A percentile compares a stretch with the other conserved stretches of the same genome.
These are phyloP conservation scores for Pholis gunnellus DNA, from an alignment of 2,113 vertebrate species.

Conservation along the genomic window DNA sequence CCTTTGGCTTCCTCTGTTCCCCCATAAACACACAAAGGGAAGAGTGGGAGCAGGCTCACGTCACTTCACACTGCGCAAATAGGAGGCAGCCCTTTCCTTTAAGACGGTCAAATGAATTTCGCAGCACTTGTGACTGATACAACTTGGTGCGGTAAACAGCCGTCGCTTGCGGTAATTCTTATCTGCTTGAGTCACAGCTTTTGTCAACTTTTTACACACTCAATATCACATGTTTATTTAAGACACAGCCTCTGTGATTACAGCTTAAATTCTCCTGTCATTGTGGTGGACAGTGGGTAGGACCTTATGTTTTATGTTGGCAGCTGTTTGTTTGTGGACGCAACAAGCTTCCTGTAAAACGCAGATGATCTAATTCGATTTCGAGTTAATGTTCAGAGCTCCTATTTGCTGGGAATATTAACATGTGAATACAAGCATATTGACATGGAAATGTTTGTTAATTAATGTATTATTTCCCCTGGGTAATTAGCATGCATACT, in stretches of 20 bases:
- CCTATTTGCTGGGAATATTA: not conserved
- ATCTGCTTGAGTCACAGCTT: slow-evolving; percentile 34
- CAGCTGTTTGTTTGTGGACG: not conserved
- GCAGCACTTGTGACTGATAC: not conserved
- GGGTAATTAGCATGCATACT: not conserved
- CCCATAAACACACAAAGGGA: slow-evolving; percentile 35
- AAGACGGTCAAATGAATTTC: not conserved
- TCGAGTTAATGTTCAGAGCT: not conserved
- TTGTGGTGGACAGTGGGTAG: not conserved
- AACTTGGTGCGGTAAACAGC: slow-evolving; percentile 6
- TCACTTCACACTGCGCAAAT: slow-evolving; percentile 13
- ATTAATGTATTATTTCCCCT: slow-evolving; percentile 1
- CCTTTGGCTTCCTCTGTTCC: slow-evolving; percentile 22
- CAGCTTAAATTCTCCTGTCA: slow-evolving; percentile 1
- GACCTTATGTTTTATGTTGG: not conserved
- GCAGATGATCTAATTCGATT: not conserved
- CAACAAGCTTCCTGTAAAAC: not conserved
- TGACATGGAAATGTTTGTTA: slow-evolving; percentile 19
- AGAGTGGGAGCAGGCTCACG: slow-evolving; percentile 31
- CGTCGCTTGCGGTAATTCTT: not conserved
- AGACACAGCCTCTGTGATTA: not conserved
- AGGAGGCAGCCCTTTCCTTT: slow-evolving; percentile 13
- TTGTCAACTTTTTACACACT: not conserved
- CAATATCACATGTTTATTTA: slow-evolving; percentile 11
- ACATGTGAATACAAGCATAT: not conserved